phyloP scores from a whole-genome alignment of 35 echinoderm and acorn worm genomes.

The Patiria miniata region DNA sequence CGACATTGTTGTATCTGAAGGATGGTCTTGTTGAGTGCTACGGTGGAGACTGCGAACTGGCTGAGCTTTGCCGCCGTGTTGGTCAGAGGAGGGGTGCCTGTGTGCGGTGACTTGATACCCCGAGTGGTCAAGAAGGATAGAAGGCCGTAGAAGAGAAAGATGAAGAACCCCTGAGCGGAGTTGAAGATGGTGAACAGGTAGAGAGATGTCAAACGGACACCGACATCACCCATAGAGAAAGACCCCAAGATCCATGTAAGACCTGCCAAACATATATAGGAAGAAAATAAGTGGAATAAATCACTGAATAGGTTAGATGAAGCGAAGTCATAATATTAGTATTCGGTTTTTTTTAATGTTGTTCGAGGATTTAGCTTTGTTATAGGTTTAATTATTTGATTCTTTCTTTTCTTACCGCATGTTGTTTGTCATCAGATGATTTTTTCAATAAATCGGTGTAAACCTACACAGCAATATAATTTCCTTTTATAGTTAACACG shows the following conservation, averaged over 20 bases:
- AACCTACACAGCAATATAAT: too few relatives aligned
- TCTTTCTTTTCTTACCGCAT: too few relatives aligned
- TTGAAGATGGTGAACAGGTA: conserved; percentile 66
- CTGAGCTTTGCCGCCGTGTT: not conserved
- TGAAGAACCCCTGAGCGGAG: conserved; percentile 74
- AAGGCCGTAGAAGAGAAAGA: conserved; percentile 67
- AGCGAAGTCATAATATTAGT: too few relatives aligned
- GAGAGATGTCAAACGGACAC: conserved; percentile 38
- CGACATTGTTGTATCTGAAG: not conserved
- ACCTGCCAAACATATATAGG: not conserved
- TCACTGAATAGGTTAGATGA: too few relatives aligned
- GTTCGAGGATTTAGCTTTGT: too few relatives aligned
- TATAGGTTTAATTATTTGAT: too few relatives aligned
- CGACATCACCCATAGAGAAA: conserved; percentile 35
- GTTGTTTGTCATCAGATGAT: too few relatives aligned
- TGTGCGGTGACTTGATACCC: not conserved
- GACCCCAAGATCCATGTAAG: conserved; percentile 62
- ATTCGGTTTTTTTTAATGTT: too few relatives aligned
- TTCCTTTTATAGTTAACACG: too few relatives aligned
- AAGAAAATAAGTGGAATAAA: not conserved
- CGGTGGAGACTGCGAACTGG: not conserved
- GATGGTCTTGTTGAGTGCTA: not conserved
- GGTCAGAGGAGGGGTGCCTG: not conserved
- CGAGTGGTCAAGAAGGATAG: conserved; percentile 29
- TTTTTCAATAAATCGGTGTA: too few relatives aligned